phyloP scores from a whole-genome alignment of 2,888 invertebrate genomes.

The Callyntrura guangdongensis region DNA sequence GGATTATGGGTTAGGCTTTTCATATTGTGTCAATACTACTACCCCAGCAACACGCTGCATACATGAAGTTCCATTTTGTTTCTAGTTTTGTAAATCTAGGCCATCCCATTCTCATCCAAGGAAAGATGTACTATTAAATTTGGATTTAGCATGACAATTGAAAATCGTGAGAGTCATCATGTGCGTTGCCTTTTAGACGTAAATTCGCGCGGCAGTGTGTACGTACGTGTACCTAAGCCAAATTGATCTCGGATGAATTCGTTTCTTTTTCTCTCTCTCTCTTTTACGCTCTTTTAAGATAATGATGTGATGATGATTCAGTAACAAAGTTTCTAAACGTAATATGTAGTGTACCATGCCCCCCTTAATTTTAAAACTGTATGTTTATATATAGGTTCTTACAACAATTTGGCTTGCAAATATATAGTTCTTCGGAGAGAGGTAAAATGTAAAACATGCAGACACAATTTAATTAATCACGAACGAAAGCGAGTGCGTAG shows the following conservation, averaged over 20 bases:
- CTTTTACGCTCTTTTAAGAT: constrained; percentile 47
- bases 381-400: too few species aligned
- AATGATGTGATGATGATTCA: constrained; percentile 61
- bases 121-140: constrained; percentile 50
- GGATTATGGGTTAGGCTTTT: not conserved
- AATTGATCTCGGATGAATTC: constrained; percentile 35
- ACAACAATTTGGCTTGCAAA: not conserved
- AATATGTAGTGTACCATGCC: too few species aligned
- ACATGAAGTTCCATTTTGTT: constrained; percentile 15
- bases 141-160: constrained; percentile 68
- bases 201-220: not conserved
- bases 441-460: constrained; percentile 55
- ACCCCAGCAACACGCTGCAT: too few species aligned
- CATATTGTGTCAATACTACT: constrained; percentile 24
- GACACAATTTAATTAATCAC: constrained; percentile 64
- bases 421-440: too few species aligned
- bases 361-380: constrained; percentile 7
- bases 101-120: constrained; percentile 58
- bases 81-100: constrained; percentile 55
- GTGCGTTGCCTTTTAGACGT: not conserved
- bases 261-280: constrained; percentile 17
- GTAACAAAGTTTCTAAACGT: constrained; percentile 44
- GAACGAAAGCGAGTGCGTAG: constrained; percentile 63
- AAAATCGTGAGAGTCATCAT: constrained; percentile 64
- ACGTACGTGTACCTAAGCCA: constrained; percentile 29